phyloP scores from a whole-genome alignment of 2,797 vertebrate genomes.

The Emydoidea blandingii region DNA sequence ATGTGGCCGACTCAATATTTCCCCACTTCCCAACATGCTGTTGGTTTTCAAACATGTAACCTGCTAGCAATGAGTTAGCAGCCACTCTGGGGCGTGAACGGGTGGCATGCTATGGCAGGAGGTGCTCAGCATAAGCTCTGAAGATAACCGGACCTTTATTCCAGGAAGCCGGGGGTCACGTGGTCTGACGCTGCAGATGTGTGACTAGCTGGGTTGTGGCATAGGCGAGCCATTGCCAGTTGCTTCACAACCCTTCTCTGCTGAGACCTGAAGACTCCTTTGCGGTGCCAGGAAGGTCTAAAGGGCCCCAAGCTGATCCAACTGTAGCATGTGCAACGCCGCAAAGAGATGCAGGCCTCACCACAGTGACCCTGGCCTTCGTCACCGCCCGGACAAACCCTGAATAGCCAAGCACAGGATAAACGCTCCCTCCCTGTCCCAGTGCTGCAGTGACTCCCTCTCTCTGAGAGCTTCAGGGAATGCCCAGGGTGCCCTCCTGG shows the following conservation, averaged over 20 bases:
- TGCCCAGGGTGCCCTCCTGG: neutral
- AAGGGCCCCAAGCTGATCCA: fast-evolving
- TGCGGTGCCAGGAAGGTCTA: neutral
- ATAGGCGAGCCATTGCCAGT: neutral
- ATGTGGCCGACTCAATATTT: neutral
- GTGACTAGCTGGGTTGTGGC: constrained; percentile 12
- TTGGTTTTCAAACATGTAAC: neutral
- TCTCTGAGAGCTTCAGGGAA: neutral
- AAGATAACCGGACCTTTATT: constrained; percentile 56
- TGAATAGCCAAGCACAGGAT: no score
- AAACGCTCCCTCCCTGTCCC: no score
- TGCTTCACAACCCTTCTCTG: neutral
- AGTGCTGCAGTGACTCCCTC: no score
- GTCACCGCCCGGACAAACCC: no score
- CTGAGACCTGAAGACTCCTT: neutral
- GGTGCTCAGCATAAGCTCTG: constrained; percentile 58
- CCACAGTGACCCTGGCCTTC: no score
- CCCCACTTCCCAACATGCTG: constrained; percentile 3
- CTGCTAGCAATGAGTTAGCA: neutral
- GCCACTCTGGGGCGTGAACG: constrained; percentile 48
- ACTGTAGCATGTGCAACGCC: fast-evolving
- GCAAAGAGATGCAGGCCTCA: neutral
- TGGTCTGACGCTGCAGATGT: neutral
- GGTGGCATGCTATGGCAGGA: constrained; percentile 62
- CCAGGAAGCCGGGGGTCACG: constrained; percentile 59